Base-by-base conservation (phyloP, 1,140 invertebrate genomes). In the Cheumatopsyche charites region DNA sequence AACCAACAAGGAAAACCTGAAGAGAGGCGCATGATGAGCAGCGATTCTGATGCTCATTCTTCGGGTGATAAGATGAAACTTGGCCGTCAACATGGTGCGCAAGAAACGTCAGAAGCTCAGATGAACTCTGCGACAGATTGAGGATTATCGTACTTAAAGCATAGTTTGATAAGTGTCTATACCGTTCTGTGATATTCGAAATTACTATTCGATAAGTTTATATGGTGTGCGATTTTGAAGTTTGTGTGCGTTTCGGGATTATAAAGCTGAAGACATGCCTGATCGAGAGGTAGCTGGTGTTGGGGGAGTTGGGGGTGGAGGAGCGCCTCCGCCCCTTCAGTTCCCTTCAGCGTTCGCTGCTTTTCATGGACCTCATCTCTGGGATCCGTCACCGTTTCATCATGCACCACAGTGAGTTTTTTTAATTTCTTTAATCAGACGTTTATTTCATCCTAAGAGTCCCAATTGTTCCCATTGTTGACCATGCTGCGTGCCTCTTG, bases 331-430 rank as follows among this genome's bases (percentile, higher is more conserved):
- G 77, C 87, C 87, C 72, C 81, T 88, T 77, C 87, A 87, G 79
- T 88, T 88, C 78, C 86, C 87, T n/a, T 88, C 87, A 76, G 87
- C 85, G 74, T 89, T 88, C 79, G 86, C 85, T 75, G 86, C 84
- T 45, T 85, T 87, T 74, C 85, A 84, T 78, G 85, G 84, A 71
- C 84, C 88, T 25, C 81, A 72, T 7, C 21, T 70, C 11, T 74
- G 73, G 72, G 81, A 82, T 29, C 80, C 80, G 7, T 80, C 82
- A 26, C 79, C 80, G 11, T 78, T 80, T n/a, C 73, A 73, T 55
- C 75, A 76, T 69, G 78, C 79, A 6, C 72, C 80, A 4, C 74
- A 76, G 74, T 76, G 41, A 76, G 74, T 73, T 17, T 1, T 36
- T 43, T 4, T 41, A 29, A 15, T 36, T 68, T 68, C 5, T 43